phyloP scores from a whole-genome alignment of 2,888 invertebrate species.

The Drosophila ustulata region DNA sequence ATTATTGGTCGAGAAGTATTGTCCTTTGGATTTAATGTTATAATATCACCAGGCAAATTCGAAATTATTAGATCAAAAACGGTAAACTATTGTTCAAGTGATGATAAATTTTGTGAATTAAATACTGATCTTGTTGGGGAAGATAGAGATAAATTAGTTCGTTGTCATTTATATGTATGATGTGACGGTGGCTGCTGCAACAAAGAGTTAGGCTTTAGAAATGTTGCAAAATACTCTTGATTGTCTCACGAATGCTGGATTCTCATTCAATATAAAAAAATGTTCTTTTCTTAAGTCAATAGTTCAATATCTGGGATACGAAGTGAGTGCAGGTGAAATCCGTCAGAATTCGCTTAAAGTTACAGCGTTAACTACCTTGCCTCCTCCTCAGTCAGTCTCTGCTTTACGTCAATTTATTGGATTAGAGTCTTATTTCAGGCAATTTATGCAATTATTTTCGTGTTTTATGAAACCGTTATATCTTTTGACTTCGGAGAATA shows the following conservation, averaged over 20 bases:
- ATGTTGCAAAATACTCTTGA: slow-evolving; percentile 20
- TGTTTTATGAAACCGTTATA: slow-evolving; percentile 9
- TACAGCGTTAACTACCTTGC: slow-evolving; percentile 5
- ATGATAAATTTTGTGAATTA: slow-evolving; percentile 20
- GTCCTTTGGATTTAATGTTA: slow-evolving; percentile 1
- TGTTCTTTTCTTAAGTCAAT: slow-evolving; percentile 14
- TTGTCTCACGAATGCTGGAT: slow-evolving; percentile 18
- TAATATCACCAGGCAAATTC: slow-evolving; percentile 19
- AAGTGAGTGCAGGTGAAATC: slow-evolving; percentile 10
- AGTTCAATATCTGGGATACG: slow-evolving; percentile 19
- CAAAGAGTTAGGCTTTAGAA: slow-evolving; percentile 20
- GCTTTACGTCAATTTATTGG: slow-evolving; percentile 22
- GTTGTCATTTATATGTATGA: slow-evolving; percentile 19
- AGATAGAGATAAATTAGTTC: slow-evolving; percentile 14
- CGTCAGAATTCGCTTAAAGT: slow-evolving; percentile 13
- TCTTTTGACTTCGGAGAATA: slow-evolving; percentile 17
- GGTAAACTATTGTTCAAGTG: slow-evolving; percentile 22
- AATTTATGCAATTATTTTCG: slow-evolving; percentile 17
- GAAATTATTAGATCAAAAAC: slow-evolving; percentile 24
- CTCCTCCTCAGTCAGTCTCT: slow-evolving; percentile 5
- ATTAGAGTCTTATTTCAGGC: slow-evolving; percentile 18
- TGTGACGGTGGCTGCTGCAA: slow-evolving; percentile 11
- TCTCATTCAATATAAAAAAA: slow-evolving; percentile 24
- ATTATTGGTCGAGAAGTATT: slow-evolving; percentile 27
- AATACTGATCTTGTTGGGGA: slow-evolving; percentile 24